Conservation (phyloP, 2,888 invertebrate species). For the Globia sparganii region DNA sequence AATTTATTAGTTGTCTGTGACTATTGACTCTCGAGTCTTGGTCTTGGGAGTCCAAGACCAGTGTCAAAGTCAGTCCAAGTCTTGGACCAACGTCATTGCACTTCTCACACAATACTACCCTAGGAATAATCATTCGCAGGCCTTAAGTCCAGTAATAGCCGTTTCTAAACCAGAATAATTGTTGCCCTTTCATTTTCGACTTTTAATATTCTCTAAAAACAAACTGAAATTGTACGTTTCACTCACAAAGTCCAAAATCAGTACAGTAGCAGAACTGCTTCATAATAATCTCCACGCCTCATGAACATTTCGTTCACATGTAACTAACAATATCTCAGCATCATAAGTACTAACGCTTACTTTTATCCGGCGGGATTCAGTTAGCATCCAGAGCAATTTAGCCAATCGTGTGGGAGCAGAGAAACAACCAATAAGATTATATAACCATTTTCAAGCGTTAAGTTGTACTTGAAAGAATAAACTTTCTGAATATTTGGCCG, state of each 20-base stretch:
- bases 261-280: background rate
- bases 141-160: background rate
- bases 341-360: conserved; percentile 41
- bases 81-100: background rate
- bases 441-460: conserved; percentile 23
- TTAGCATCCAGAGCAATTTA: conserved; percentile 53
- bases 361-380: conserved; percentile 51
- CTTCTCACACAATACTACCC: background rate
- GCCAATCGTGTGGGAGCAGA: conserved; percentile 45
- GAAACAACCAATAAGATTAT: conserved; percentile 18
- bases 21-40: background rate
- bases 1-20: conserved; percentile 4
- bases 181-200: background rate
- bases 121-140: background rate
- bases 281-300: background rate
- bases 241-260: background rate
- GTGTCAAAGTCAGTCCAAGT: background rate
- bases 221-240: background rate
- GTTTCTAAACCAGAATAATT: background rate
- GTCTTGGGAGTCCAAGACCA: background rate
- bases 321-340: conserved; percentile 24
- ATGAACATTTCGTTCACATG: conserved; percentile 7
- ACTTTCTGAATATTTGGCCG: background rate
- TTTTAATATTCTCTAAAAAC: background rate
- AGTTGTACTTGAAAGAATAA: conserved; percentile 22